phyloP scores from a whole-genome alignment of 2,888 invertebrate genomes.

The Leucophora obtusa region DNA sequence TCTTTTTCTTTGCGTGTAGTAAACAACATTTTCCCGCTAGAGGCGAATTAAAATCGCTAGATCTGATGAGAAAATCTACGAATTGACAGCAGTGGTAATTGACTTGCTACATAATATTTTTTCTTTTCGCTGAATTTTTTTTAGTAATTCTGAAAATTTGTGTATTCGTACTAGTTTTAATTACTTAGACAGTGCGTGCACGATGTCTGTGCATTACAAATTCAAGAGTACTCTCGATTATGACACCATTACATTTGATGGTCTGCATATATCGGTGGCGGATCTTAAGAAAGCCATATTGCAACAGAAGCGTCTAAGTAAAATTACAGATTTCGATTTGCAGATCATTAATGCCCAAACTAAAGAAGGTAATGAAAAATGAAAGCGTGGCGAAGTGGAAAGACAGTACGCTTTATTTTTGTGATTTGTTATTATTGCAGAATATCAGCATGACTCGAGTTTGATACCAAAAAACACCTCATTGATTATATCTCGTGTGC shows the following conservation, averaged over 20 bases:
- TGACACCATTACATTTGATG: constrained; percentile 98
- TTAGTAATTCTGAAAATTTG: constrained; percentile 19
- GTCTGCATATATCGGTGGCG: constrained; percentile 95
- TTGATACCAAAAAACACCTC: constrained; percentile 99
- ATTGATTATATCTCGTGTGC: constrained; percentile 94
- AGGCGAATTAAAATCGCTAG: too few species aligned
- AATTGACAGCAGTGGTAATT: too few species aligned
- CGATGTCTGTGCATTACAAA: constrained; percentile 98
- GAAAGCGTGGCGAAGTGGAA: constrained; percentile 27
- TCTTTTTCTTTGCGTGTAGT: too few species aligned
- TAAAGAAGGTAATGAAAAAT: constrained; percentile 87
- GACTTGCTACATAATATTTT: constrained; percentile 49
- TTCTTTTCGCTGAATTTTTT: constrained; percentile 6
- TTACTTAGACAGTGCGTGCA: constrained; percentile 46
- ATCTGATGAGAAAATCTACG: too few species aligned
- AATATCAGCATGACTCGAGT: constrained; percentile 93
- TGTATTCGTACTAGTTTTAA: constrained; percentile 14
- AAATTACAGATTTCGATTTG: constrained; percentile 96
- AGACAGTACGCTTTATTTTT: not conserved
- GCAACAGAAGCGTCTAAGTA: constrained; percentile 95
- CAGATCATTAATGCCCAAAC: constrained; percentile 98
- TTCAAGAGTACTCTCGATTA: constrained; percentile 97
- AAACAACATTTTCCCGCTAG: too few species aligned
- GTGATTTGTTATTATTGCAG: constrained; percentile 79
- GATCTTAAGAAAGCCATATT: constrained; percentile 97